Evolutionary conservation across 92 coral and sea anemone genomes (phyloP).

Genomic region (Micromussa lordhowensis): DNA sequence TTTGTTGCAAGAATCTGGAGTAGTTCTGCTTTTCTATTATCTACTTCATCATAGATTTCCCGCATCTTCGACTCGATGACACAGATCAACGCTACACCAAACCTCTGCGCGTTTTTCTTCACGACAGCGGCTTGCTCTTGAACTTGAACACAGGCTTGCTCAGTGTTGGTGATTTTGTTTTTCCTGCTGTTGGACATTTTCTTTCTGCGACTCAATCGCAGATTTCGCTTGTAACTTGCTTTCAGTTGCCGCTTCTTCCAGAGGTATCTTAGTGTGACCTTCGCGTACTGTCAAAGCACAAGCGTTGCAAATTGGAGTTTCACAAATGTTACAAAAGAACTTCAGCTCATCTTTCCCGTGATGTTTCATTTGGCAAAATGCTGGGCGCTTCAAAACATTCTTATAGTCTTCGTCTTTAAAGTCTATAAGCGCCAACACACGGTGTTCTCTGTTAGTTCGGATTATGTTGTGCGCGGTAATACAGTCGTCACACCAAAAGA

Average conservation of each 20-base stretch:
- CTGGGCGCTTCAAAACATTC: background rate
- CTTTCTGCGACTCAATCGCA: background rate
- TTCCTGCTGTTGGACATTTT: background rate
- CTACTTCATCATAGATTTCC: background rate
- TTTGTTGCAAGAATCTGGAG: background rate
- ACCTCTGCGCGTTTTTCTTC: background rate
- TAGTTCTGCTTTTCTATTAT: background rate
- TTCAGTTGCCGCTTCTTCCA: conserved; percentile 11
- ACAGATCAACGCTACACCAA: background rate
- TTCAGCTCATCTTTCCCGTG: conserved; percentile 34
- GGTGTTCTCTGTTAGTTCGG: background rate
- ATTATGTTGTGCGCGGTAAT: background rate
- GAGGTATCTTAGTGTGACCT: conserved; percentile 11
- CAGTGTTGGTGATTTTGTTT: background rate
- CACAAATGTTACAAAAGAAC: conserved; percentile 34
- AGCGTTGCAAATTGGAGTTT: background rate
- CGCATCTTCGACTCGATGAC: background rate
- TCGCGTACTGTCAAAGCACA: background rate
- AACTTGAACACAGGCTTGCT: background rate
- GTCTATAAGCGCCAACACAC: background rate
- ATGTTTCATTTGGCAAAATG: conserved; percentile 14
- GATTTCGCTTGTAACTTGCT: background rate
- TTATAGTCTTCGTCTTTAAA: background rate
- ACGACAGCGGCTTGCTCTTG: background rate
- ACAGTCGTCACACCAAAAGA: conserved; percentile 27